Base-by-base conservation (phyloP, 2,113 vertebrate species). In the Odocoileus hemionus region DNA sequence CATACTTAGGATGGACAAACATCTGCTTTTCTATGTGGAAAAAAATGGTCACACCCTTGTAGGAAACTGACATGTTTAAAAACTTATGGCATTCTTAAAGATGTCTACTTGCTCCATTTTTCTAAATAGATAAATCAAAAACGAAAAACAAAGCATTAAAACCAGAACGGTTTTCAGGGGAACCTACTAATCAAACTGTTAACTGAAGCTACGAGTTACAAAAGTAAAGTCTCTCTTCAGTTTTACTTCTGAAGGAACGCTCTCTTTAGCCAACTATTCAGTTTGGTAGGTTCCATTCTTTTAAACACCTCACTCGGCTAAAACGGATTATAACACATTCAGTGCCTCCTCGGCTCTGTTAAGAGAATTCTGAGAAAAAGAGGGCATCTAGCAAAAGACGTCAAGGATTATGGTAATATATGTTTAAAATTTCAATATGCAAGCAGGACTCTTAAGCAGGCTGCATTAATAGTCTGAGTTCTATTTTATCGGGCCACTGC, bases 71-170 rank as follows among this genome's bases (percentile, higher is more conserved):
- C 78, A 89, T 80, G 88, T 96, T 64, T 3, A 7, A 58, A 97
- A 96, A 95, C 64, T 88, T 67, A 91, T 17, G 61, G 47, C n/a
- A 83, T 91, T 97, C 90, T 94, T 76, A 67, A 98, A 96, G 50
- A 64, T 52, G 47, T 94, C 52, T 90, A 80, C 30, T 90, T 83
- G 70, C 33, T 95, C 52, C 25, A 78, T 86, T 88, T 97, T 85
- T 92, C 90, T 58, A 60, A 80, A 74, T 7, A 89, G 45, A 86
- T 54, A 91, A 90, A 64, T 83, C 39, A 83, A 94, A 96, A 97
- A 84, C 11, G 15, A 30, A 91, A 93, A 97, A 94, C 39, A 91
- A 97, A 93, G 21, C 45, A 80, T 54, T 3, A 8, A 96, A 96
- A 90, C 7, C 28, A 89, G 43, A 89, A 67, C 21, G 74, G 26